Conservation (phyloP, 2,797 vertebrate genomes). For the Amniataba percoides region DNA sequence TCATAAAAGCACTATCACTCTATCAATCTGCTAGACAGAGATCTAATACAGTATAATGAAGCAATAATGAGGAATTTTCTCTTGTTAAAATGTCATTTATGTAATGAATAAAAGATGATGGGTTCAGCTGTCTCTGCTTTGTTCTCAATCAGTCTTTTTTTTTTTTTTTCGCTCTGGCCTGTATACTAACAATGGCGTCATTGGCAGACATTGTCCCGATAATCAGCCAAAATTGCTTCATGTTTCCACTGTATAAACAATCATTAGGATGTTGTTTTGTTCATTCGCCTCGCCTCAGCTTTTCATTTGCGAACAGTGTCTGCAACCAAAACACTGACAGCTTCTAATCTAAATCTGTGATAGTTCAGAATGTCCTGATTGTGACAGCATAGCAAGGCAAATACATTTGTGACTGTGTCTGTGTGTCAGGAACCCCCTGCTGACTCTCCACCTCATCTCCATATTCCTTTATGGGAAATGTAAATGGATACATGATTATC, state of each 20-base stretch:
- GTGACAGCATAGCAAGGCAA: slow-evolving; percentile 80
- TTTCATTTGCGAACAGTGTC: slow-evolving; percentile 90
- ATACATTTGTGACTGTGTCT: slow-evolving; percentile 75
- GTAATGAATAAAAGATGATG: slow-evolving; percentile 88
- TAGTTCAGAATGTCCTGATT: slow-evolving; percentile 82
- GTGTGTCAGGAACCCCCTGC: slow-evolving; percentile 77
- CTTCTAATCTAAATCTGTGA: slow-evolving; percentile 83
- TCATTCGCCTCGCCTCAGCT: slow-evolving; percentile 87
- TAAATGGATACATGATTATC: slow-evolving; percentile 87
- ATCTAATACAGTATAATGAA: slow-evolving; percentile 86
- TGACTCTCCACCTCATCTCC: slow-evolving; percentile 83
- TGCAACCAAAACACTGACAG: slow-evolving; percentile 78
- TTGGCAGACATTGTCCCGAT: slow-evolving; percentile 82
- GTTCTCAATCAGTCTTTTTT: slow-evolving; percentile 80
- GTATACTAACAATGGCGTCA: slow-evolving; percentile 82
- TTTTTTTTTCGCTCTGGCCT: slow-evolving; percentile 67
- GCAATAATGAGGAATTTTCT: slow-evolving; percentile 87
- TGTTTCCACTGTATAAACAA: slow-evolving; percentile 85
- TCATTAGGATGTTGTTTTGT: slow-evolving; percentile 92
- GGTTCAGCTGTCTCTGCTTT: slow-evolving; percentile 84
- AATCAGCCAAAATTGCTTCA: slow-evolving; percentile 84
- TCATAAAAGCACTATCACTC: slow-evolving; percentile 84
- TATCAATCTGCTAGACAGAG: slow-evolving; percentile 82
- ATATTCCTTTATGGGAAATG: slow-evolving; percentile 85
- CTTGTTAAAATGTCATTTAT: slow-evolving; percentile 87